Evolutionary conservation across 2,113 vertebrate species (phyloP), one percentile per base, ranked within the genome.

Genomic region (Takifugu flavidus): DNA sequence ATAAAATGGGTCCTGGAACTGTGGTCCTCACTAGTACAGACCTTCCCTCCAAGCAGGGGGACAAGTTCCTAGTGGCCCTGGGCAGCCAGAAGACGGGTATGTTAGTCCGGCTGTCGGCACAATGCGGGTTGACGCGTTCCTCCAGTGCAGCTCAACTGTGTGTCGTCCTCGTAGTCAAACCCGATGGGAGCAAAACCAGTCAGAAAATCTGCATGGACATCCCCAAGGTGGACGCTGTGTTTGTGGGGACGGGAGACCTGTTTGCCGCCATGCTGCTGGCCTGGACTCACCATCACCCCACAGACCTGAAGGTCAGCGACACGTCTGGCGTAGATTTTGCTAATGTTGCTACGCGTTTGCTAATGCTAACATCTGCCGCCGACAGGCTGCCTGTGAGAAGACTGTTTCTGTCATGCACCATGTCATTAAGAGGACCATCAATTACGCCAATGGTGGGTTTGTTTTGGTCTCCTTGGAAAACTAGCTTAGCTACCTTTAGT

Each of bases 21-120:
- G 96, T 99, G 68, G 95, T 99, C 72, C 95, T 99, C 85, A 99
- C 97, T 51, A 98, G 96, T 79, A 96, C 96, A 3, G 92, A 98
- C 64, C 91, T 99, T 3, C 93, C 91, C 2, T 93, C 93, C 0
- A 70, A 89, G 13, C 67, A 58, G 43, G 96, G 95, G 70, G 91
- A 90, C 0, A 84, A 95, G 63, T 96, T 93, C 83, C 84, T 99
- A 72, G 93, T 95, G 25, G 94, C 91, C 0, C 84, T 99, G 66
- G 97, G 95, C 47, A 98, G 96, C 87, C 94, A 97, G 80, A 94
- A 88, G 66, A 94, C 70, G 52, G 88, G 96, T 98, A 70, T 11
- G 7, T 12, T 11, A 3, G 13, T n/a, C 45, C 13, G 5, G 34
- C 29, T 39, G 8, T 2, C 20, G 6, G 2, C 27, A 25, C 26